phyloP scores from a whole-genome alignment of 2,888 invertebrate genomes.

The Epistrophe grossulariae region DNA sequence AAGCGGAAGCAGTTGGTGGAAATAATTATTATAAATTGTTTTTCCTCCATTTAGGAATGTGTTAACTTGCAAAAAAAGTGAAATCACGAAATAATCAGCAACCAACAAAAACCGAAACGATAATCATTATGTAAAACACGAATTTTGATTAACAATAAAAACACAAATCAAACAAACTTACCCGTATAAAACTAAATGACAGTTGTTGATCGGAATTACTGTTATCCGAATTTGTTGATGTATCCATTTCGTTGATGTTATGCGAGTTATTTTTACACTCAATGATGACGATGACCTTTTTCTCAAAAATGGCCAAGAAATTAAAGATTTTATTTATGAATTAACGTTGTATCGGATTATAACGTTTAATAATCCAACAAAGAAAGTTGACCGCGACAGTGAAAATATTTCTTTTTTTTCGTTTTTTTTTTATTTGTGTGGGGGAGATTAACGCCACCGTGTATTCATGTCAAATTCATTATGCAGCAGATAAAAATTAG shows the following conservation, averaged over 20 bases:
- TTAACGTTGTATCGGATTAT: slow-evolving; percentile 7
- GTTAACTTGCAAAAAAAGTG: slow-evolving; percentile 50
- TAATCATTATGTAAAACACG: not conserved
- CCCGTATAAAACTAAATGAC: slow-evolving; percentile 75
- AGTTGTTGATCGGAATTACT: slow-evolving; percentile 71
- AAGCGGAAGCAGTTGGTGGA: slow-evolving; percentile 53
- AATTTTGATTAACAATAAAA: slow-evolving; percentile 1
- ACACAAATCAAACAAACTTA: slow-evolving; percentile 39
- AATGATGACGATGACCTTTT: slow-evolving; percentile 8
- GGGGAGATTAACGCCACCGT: not conserved
- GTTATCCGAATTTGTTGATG: slow-evolving; percentile 74
- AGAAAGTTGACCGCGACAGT: slow-evolving; percentile 56
- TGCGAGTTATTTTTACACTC: not conserved
- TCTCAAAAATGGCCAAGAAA: not conserved
- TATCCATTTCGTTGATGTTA: slow-evolving; percentile 62
- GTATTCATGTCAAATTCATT: slow-evolving; percentile 58
- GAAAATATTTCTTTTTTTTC: not conserved
- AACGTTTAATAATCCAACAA: slow-evolving; percentile 27
- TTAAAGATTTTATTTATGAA: not conserved
- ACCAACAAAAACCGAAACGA: slow-evolving; percentile 27
- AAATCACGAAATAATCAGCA: slow-evolving; percentile 22
- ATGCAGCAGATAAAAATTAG: slow-evolving; percentile 39
- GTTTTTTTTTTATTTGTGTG: slow-evolving; percentile 10
- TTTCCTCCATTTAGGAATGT: slow-evolving; percentile 51
- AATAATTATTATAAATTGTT: not conserved